phyloP scores from a whole-genome alignment of 2,113 vertebrate species.

The Machaerirhynchus nigripectus region DNA sequence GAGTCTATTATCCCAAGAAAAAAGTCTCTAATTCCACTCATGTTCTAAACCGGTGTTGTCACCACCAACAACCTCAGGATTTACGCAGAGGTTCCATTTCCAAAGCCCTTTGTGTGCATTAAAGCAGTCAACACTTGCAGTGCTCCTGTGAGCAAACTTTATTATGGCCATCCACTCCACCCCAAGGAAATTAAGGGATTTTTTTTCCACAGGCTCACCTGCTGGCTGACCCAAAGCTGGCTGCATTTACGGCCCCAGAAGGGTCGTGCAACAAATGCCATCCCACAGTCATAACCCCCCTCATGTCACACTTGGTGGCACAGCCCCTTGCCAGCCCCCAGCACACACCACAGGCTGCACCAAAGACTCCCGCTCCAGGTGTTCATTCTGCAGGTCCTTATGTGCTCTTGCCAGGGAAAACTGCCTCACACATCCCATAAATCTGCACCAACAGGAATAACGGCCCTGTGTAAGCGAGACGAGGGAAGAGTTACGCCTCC shows the following conservation, averaged over 20 bases:
- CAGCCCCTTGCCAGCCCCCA: not conserved
- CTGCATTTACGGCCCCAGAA: too few species aligned
- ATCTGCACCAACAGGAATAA: not conserved
- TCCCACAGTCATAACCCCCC: rapidly evolving
- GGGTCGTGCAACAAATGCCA: rapidly evolving
- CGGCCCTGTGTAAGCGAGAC: rapidly evolving
- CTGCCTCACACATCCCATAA: not conserved
- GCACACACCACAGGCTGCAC: not conserved
- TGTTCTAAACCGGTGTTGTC: not conserved
- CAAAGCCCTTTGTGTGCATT: not conserved
- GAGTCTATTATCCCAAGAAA: not conserved
- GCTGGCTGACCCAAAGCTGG: not conserved
- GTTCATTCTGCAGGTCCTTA: not conserved
- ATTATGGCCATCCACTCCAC: rapidly evolving
- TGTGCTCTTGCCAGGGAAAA: rapidly evolving
- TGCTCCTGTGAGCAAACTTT: not conserved
- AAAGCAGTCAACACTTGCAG: not conserved
- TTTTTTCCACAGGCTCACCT: not conserved
- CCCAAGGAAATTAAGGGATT: not conserved
- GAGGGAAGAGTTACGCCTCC: not conserved
- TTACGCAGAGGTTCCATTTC: not conserved
- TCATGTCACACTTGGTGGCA: rapidly evolving
- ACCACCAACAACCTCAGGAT: not conserved
- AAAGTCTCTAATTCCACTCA: not conserved
- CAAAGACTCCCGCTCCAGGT: rapidly evolving